Evolutionary conservation across 2,113 vertebrate genomes (phyloP).

Genomic region (Toxotes chatareus): DNA sequence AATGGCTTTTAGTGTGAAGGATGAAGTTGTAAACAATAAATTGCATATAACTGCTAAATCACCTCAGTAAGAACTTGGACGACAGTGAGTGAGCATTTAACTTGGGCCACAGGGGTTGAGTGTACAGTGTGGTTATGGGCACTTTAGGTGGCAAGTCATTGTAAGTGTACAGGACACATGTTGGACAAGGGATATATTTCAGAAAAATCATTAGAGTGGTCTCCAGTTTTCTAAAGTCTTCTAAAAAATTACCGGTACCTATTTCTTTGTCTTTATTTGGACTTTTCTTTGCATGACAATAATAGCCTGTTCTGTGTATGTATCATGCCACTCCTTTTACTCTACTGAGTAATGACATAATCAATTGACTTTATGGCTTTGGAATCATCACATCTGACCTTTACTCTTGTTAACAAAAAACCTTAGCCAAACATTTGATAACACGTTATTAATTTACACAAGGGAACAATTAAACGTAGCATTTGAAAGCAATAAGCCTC

Average conservation of each 20-base stretch:
- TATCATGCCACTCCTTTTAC: constrained; percentile 15
- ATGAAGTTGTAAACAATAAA: constrained; percentile 70
- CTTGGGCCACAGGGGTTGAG: constrained; percentile 39
- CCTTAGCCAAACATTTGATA: constrained; percentile 36
- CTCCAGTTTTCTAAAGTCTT: constrained; percentile 3
- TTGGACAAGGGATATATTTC: constrained; percentile 12
- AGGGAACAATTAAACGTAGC: background rate
- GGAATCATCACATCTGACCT: constrained; percentile 63
- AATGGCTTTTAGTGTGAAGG: constrained; percentile 65
- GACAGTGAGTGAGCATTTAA: constrained; percentile 53
- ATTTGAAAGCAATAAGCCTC: background rate
- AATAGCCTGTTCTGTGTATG: background rate
- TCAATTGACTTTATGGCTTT: constrained; percentile 57
- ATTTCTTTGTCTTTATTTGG: background rate
- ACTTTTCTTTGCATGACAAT: constrained; percentile 3
- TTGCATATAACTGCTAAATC: constrained; percentile 67
- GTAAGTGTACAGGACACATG: constrained; percentile 26
- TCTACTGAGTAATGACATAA: constrained; percentile 53
- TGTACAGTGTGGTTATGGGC: constrained; percentile 16
- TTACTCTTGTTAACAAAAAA: constrained; percentile 35
- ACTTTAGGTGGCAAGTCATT: constrained; percentile 32
- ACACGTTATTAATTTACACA: constrained; percentile 12
- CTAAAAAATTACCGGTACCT: background rate
- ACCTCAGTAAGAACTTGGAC: constrained; percentile 43
- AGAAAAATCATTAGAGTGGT: background rate